Evolutionary conservation across 2,797 vertebrate genomes (phyloP), one percentile per base, ranked within the genome.

Genomic region (Gastrophryne carolinensis): DNA sequence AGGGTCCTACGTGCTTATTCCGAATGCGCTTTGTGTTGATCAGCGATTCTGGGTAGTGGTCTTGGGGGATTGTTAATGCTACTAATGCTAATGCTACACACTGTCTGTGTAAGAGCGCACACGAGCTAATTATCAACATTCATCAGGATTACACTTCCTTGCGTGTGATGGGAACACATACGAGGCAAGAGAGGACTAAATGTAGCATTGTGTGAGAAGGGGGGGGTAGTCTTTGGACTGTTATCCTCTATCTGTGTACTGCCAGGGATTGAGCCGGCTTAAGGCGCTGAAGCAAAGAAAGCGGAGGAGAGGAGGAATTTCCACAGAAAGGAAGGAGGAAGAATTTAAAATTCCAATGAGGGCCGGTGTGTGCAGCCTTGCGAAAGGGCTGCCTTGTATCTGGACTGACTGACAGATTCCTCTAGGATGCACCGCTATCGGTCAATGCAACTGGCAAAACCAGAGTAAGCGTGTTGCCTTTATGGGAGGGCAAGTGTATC

Each of bases 271-370:
- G 27, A 34, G 52, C 35, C 62, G 30, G 64, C 53, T 75, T 47
- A 62, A 65, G 37, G 47, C 64, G 61, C 24, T 54, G 64, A 53
- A 69, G 54, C 73, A 50, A n/a, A 68, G 73, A 75, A 34, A 34
- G 29, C 27, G 49, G 64, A n/a, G n/a, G 44, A 41, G 37, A 68
- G 41, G 29, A 68, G 29, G 54, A 30, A 52, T 75, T 68, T 68
- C 30, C 37, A 23, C n/a, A 29, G 2, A 50, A 15, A 17, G 29
- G 9, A 8, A n/a, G n/a, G 11, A 64, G 32, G 37, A 56, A 27
- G 37, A 11, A 57, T 66, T 57, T 49, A 56, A 47, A 64, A 65
- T 66, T 73, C 60, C 72, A 73, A 65, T 57, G 61, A 65, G 37
- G 35, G 29, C 17, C 1, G 54, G 30, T 69, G 17, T 37, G 60